Base-by-base conservation (phyloP, 37 sponge, comb jelly and placozoan species). In the Spongia lamella region DNA sequence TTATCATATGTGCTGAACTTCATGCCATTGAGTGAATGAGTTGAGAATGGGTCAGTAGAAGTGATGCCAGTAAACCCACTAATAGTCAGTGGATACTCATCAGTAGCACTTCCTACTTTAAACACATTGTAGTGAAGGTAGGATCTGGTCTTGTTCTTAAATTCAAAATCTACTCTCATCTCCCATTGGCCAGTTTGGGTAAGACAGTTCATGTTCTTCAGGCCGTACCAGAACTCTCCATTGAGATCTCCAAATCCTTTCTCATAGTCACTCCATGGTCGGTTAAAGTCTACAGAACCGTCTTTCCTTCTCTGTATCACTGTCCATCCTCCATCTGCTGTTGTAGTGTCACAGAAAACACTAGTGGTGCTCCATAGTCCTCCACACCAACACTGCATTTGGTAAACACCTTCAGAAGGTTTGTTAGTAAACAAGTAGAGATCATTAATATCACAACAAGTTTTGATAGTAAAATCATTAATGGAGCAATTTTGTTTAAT, bases 221-320 rank as follows among this genome's bases (percentile, higher is more conserved):
- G 65, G 19, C 77, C 77, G 15, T 62, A 30, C 77, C 77, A 76
- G 34, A 63, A 76, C 38, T 76, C 77, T 15, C 77, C 77, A 2
- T 26, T 21, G n/a, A 22, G 77, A 4, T 76, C 63, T 22, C 77
- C 77, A 36, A 76, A 76, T 22, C 65, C 77, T 40, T 76, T 38
- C 0, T 33, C 77, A 76, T 63, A 76, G 9, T 21, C 38, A 33
- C 15, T 49, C 77, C 77, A 76, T 20, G 16, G 19, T 66, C 55
- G 77, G 54, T 76, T 26, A 30, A 76, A 76, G 55, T 63, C 31
- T 3, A 76, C 77, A 51, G 56, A 51, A 7, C 77, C 77, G 62
- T 76, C 77, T 66, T 63, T 53, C 50, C 77, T 66, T 24, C 79
- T 72, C 73, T 72, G 73, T 5, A 72, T 40, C 38, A 56, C 59